Base-by-base conservation (phyloP, 2,888 invertebrate genomes). In the Acleris holmiana region DNA sequence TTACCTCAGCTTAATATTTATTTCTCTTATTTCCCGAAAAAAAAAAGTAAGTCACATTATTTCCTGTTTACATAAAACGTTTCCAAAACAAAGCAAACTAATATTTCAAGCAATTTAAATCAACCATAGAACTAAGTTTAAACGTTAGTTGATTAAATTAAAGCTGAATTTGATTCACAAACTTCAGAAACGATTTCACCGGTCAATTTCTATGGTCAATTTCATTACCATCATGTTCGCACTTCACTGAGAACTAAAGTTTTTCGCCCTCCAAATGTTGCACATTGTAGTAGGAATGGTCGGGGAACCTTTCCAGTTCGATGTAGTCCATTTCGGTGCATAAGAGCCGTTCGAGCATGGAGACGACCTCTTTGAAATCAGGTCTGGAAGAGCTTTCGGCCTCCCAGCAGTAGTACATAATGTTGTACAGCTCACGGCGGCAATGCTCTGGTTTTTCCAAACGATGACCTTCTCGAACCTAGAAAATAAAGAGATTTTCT, bases 331-430 rank as follows among this genome's bases (percentile, higher is more conserved):
- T 97, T 87, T 98, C 98, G 50, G 97, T 96, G 77, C 97, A 95
- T 61, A 99, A 91, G 18, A 99, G 93, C 69, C 96, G 95, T 82
- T 98, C 98, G 56, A 98, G 90, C 82, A 97, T 94, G 60, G 94
- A 93, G 2, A 97, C 96, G 19, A 98, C 95, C 84, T 98, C 98
- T 1, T 93, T 93, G 86, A 99, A 99, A 53, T 95, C 94, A 0
- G 98, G 98, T 65, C 99, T 89, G 68, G 96, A 94, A n/a, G 95
- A 94, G 0, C 97, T 94, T 75, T 97, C 96, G 15, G 96, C 95
- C 69, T 97, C 96, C 99, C 99, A 99, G 84, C 98, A 99, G 83
- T 98, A 98, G 83, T 96, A 98, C 98, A 98, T 98, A 60, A 98
- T 97, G 77, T 98, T 97, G 89, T 98, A 98, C 1, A 98, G 93